phyloP scores from a whole-genome alignment of 2,888 invertebrate species.

The Drosophila testacea region DNA sequence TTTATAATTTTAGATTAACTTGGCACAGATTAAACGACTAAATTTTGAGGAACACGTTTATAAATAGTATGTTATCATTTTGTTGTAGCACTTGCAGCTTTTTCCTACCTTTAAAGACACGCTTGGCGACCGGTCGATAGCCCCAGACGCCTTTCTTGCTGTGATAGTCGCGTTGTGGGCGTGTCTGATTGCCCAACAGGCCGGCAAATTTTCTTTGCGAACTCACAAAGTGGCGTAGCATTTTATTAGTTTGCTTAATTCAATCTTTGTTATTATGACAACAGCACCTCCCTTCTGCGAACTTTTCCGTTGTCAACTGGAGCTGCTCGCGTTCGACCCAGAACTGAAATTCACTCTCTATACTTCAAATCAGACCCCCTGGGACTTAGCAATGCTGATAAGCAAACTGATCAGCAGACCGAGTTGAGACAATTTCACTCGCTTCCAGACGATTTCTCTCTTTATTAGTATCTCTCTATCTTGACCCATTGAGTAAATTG shows the following conservation, averaged over 20 bases:
- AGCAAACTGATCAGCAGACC: constrained; percentile 44
- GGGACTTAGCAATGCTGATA: constrained; percentile 50
- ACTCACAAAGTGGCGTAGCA: constrained; percentile 58
- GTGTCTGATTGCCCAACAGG: constrained; percentile 33
- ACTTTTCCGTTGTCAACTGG: constrained; percentile 21
- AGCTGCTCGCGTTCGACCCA: constrained; percentile 39
- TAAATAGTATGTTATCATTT: constrained; percentile 15
- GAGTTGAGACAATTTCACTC: constrained; percentile 14
- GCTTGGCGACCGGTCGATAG: constrained; percentile 76
- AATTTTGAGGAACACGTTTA: constrained; percentile 15
- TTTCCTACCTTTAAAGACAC: constrained; percentile 79
- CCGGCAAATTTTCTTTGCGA: constrained; percentile 41
- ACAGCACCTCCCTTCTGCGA: background rate
- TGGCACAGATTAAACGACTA: background rate
- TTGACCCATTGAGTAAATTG: background rate
- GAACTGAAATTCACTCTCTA: constrained; percentile 48
- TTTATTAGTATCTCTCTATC: background rate
- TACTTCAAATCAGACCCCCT: constrained; percentile 51
- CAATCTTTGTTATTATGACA: constrained; percentile 1
- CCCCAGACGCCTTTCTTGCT: constrained; percentile 84
- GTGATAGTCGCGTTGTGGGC: constrained; percentile 77
- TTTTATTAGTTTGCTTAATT: constrained; percentile 24
- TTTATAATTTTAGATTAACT: constrained; percentile 38
- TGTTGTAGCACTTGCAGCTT: background rate
- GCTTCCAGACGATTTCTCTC: constrained; percentile 2